A percentile compares a stretch with the other conserved stretches of the same genome.
phyloP scores from a whole-genome alignment of 2,113 vertebrate genomes.

The Lanius collurio region DNA sequence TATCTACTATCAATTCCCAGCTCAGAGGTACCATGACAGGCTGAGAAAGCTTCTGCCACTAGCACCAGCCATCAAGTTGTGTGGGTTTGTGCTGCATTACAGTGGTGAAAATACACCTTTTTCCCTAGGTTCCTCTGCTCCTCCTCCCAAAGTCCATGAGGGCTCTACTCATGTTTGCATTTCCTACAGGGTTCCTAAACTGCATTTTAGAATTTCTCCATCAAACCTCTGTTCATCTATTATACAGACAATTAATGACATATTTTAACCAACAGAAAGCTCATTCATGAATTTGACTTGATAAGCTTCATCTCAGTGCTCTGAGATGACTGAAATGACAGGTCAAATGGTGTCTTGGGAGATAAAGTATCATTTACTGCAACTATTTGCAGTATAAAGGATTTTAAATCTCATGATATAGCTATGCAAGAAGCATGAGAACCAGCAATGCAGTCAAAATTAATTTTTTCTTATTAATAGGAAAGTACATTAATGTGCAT shows the following conservation, averaged over 20 bases:
- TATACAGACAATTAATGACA: not conserved
- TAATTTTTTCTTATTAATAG: not conserved
- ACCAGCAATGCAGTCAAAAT: not conserved
- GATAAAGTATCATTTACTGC: not conserved
- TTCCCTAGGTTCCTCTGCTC: not conserved
- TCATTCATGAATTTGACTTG: not conserved
- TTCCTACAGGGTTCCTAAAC: not conserved
- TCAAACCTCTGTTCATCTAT: not conserved
- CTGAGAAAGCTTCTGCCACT: not conserved
- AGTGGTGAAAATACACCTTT: not conserved
- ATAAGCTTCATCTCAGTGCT: not conserved
- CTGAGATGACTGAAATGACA: not conserved
- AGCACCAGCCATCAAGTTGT: not conserved
- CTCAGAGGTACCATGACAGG: not conserved
- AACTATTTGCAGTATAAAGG: not conserved
- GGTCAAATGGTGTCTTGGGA: not conserved
- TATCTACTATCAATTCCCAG: not conserved
- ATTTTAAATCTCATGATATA: not conserved
- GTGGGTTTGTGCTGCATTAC: not conserved
- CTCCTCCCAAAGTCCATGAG: not conserved
- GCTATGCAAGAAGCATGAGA: not conserved
- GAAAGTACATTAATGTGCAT: not conserved
- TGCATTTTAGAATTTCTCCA: not conserved
- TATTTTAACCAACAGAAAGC: not conserved
- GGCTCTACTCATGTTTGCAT: not conserved